Evolutionary conservation across 1,140 invertebrate species (phyloP), one percentile per base, ranked within the genome.

Genomic region (Dendroctonus valens): DNA sequence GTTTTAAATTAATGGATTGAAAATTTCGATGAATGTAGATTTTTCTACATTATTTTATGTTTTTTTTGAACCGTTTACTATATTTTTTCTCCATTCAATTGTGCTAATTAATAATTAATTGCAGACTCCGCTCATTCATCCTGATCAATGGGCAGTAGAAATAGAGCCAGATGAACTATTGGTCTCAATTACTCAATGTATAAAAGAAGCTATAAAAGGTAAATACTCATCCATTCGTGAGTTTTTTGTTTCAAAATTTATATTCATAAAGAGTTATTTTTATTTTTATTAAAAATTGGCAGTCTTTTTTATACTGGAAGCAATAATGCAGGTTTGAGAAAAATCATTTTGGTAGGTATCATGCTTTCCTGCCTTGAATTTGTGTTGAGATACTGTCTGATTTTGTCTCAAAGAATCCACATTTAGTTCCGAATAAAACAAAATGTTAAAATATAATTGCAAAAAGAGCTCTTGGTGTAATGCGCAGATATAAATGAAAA

Each of bases 101-200:
- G 26, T 26, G 26, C 3, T 26, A 3, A 26, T 26, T 26, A 26
- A 26, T 26, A 1, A 26, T 26, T 26, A 26, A 14, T 7, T 52
- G 9, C 8, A 55, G 53, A 41, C 41, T 4, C 39, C n/a, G 7
- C 39, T 59, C 7, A 46, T 39, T 9, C 90, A 92, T 79, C 91
- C 91, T 2, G 75, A 88, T 67, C 84, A 85, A 54, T 91, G 91
- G 7, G 89, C 85, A 77, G 89, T 90, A 54, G 95, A 98, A 83
- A 95, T 98, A 55, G 87, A 94, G 75, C 94, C 94, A 0, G 87
- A 96, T 71, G 80, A 86, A 65, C 75, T 98, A 66, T 96, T 92
- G 89, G 77, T 80, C n/a, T 84, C 86, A 65, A 85, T 94, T 70
- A 71, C 90, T 7, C 76, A 78, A 67, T 88, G 93, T 44, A 81